Conservation (phyloP, 2,113 vertebrate genomes). For the Pseudonaja textilis region DNA sequence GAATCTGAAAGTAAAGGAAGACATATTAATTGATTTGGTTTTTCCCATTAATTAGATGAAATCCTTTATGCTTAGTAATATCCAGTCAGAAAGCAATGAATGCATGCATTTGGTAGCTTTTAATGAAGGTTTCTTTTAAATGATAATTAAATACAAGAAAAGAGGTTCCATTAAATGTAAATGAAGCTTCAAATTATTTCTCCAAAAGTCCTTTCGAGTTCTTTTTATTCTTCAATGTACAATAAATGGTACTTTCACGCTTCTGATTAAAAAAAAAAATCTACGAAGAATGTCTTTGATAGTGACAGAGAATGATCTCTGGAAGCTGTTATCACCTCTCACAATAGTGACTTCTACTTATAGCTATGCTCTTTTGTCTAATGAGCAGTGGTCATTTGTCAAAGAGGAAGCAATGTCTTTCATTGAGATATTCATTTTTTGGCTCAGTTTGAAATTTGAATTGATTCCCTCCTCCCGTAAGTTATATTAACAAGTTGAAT, state of each 20-base stretch:
- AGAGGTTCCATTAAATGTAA: conserved; percentile 29
- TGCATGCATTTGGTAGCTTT: conserved; percentile 19
- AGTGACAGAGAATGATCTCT: conserved; percentile 42
- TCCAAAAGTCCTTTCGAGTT: conserved; percentile 12
- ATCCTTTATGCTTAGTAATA: conserved; percentile 24
- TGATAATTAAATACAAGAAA: conserved; percentile 28
- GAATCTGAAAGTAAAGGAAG: conserved; percentile 44
- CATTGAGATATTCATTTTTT: conserved; percentile 38
- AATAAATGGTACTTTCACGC: not conserved
- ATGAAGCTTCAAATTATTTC: conserved; percentile 6
- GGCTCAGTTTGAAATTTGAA: conserved; percentile 40
- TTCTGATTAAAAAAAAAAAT: not conserved
- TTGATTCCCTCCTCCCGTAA: not conserved
- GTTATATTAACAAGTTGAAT: not conserved
- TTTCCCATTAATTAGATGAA: conserved; percentile 16
- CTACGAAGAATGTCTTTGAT: conserved; percentile 13
- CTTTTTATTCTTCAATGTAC: not conserved
- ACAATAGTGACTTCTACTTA: conserved; percentile 53
- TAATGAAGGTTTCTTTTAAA: conserved; percentile 37
- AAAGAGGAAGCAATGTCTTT: conserved; percentile 49
- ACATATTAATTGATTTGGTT: conserved; percentile 40
- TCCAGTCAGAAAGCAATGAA: conserved; percentile 38
- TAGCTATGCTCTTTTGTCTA: conserved; percentile 49
- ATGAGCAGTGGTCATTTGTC: conserved; percentile 46
- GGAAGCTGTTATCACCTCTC: conserved; percentile 52